Conservation (phyloP, 2,797 vertebrate species). For the Notamacropus eugenii region DNA sequence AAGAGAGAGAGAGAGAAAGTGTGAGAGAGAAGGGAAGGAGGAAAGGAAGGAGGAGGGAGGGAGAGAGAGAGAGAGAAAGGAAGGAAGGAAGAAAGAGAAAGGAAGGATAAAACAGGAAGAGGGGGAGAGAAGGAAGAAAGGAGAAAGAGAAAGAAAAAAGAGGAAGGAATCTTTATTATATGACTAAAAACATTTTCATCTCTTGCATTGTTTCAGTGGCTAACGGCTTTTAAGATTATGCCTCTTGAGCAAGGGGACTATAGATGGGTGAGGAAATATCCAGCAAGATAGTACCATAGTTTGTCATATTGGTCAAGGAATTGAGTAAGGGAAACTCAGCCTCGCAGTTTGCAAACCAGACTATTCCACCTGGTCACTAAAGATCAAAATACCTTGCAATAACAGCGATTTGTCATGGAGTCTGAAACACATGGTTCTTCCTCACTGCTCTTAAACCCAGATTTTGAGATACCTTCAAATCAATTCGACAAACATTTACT, state of each 20-base stretch:
- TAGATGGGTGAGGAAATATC: constrained; percentile 40
- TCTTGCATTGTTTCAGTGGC: constrained; percentile 52
- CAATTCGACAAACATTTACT: not conserved
- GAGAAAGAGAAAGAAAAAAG: not conserved
- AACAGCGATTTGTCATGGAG: not conserved
- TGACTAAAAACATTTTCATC: not conserved
- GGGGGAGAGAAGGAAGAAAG: not conserved
- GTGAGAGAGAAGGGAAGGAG: not conserved
- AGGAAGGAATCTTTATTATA: not conserved
- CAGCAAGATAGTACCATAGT: constrained; percentile 55
- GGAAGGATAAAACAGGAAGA: not conserved
- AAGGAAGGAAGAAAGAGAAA: too few relatives aligned
- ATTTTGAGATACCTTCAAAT: not conserved
- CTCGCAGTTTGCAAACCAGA: not conserved
- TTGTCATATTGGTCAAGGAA: constrained; percentile 1
- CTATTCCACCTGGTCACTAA: not conserved
- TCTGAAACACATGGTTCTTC: not conserved
- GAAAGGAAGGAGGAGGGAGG: not conserved
- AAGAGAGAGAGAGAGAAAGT: not conserved
- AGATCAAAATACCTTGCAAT: not conserved
- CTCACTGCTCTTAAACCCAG: not conserved
- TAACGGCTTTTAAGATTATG: constrained; percentile 4
- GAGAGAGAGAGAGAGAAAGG: accelerated
- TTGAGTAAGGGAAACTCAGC: constrained; percentile 42
- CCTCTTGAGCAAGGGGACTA: constrained; percentile 40